phyloP scores from a whole-genome alignment of 1,140 invertebrate genomes.

The Anadara kagoshimensis region DNA sequence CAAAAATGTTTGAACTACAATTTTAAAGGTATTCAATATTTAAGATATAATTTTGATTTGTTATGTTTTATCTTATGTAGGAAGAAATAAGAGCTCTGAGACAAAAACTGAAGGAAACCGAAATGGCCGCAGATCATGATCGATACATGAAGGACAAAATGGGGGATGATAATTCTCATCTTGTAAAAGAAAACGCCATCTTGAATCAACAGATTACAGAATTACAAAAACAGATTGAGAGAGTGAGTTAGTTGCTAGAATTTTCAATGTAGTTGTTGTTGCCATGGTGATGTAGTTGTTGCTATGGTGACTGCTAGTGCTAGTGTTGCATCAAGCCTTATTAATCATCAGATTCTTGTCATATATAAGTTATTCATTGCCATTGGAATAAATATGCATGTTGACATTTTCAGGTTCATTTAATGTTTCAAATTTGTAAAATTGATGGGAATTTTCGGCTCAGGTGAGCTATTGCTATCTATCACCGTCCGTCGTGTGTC shows the following conservation, averaged over 20 bases:
- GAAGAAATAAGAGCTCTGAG: constrained; percentile 67
- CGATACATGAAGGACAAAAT: constrained; percentile 61
- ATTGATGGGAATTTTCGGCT: too few relatives aligned
- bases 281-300: too few relatives aligned
- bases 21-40: neutral
- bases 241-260: constrained; percentile 48
- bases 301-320: too few relatives aligned
- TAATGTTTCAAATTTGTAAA: too few relatives aligned
- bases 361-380: too few relatives aligned
- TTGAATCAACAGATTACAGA: constrained; percentile 61
- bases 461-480: too few relatives aligned
- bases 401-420: too few relatives aligned
- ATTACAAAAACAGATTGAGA: constrained; percentile 60
- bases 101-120: constrained; percentile 68
- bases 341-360: too few relatives aligned
- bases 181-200: constrained; percentile 66
- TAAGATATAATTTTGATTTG: neutral
- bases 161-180: constrained; percentile 64
- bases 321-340: too few relatives aligned
- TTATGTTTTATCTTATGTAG: constrained; percentile 55
- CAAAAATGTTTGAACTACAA: neutral
- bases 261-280: too few relatives aligned
- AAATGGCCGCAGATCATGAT: constrained; percentile 69
- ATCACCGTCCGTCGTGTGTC: too few relatives aligned
- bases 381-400: too few relatives aligned